These are phyloP conservation scores for Indri indri DNA, from an alignment of 2,113 vertebrate species.

Conservation along the genomic window DNA sequence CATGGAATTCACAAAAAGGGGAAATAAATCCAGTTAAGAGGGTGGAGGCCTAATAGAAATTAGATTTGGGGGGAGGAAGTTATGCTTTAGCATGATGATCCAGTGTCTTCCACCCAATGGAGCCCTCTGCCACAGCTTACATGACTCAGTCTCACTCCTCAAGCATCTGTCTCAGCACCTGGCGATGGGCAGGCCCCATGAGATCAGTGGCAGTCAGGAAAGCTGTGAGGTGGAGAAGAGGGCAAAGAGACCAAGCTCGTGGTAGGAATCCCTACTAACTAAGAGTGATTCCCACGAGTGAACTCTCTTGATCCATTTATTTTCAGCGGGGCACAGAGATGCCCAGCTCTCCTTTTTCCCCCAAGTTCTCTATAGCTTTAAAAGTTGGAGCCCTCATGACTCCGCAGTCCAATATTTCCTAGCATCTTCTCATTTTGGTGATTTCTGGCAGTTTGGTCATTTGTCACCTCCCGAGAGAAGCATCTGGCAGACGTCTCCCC, in stretches of 20 bases:
- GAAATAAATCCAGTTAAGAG: not conserved
- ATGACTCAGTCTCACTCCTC: not conserved
- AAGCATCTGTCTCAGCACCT: accelerated
- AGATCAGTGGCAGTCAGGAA: not conserved
- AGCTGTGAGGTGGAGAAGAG: not conserved
- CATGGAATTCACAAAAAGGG: not conserved
- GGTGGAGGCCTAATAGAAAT: not conserved
- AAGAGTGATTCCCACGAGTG: not conserved
- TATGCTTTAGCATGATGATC: not conserved
- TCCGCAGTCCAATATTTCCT: not conserved
- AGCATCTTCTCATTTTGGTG: not conserved
- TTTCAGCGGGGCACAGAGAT: not conserved
- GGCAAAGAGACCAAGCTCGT: accelerated
- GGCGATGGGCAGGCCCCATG: accelerated
- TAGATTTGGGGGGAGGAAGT: no score
- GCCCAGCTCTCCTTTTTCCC: not conserved
- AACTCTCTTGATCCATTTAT: not conserved
- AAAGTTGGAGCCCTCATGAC: not conserved
- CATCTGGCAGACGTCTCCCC: not conserved
- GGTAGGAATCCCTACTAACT: not conserved
- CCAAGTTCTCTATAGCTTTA: not conserved
- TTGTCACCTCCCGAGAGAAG: not conserved
- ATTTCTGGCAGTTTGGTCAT: not conserved
- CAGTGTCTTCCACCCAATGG: accelerated
- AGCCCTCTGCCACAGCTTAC: not conserved